Evolutionary conservation across 2,797 vertebrate genomes (phyloP), one percentile per base, ranked within the genome.

Genomic region (Cheracebus regulus): DNA sequence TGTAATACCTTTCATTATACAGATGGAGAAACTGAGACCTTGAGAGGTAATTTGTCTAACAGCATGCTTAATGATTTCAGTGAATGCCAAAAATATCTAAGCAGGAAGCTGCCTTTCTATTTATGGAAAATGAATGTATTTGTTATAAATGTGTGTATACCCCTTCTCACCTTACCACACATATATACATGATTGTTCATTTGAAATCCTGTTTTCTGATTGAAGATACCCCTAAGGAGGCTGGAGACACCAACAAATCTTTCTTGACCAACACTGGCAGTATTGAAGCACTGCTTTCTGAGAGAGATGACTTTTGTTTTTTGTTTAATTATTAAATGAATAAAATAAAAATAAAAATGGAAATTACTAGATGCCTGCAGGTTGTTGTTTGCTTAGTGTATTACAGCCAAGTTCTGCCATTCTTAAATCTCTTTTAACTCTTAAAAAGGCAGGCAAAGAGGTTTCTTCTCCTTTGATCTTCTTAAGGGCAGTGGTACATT

Each of bases 391-490:
- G 61, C 2, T 97, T 33, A 28, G 10, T 83, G 7, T 55, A 73
- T 84, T 52, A 22, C 19, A 88, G 28, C 72, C 17, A 30, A 58
- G 10, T 5, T 75, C 67, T 81, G 79, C 15, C 48, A 48, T 75
- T 81, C 39, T 72, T 94, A 87, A 88, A 67, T 90, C 15, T 88
- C 50, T 82, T 96, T 93, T 72, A 93, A 95, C 20, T 92, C 46
- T 72, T 48, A 30, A 94, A 92, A 85, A 70, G 50, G 44, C 41
- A 90, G 44, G 2, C 30, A 86, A 50, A 78, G 39, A 72, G 11
- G 10, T 79, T 95, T 92, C 44, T 80, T 96, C 64, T 93, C 72
- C 67, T 92, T 97, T 92, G 92, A 85, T 96, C 36, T 95, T 96
- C 73, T 64, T 92, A 79, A 92, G 57, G 85, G 33, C 39, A 72